Evolutionary conservation across 2,797 vertebrate genomes (phyloP).

Genomic region (Melanotaenia maccullochi): DNA sequence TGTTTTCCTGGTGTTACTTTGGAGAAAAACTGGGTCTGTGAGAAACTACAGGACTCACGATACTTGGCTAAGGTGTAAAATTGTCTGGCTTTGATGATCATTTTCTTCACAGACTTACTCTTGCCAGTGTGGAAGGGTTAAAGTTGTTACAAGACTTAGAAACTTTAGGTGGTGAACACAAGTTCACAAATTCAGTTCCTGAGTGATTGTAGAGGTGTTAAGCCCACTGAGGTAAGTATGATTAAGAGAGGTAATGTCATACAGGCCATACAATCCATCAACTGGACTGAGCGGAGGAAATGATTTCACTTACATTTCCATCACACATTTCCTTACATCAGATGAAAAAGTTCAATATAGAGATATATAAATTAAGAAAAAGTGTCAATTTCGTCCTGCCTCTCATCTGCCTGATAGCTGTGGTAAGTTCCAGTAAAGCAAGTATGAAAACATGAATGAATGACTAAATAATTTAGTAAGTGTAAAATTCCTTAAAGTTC

Average conservation of each 20-base stretch:
- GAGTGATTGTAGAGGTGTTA: constrained; percentile 36
- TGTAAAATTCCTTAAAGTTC: neutral
- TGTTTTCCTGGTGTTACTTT: constrained; percentile 81
- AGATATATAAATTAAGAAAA: neutral
- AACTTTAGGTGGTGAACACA: constrained; percentile 72
- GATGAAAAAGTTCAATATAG: neutral
- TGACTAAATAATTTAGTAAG: neutral
- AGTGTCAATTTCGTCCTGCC: neutral
- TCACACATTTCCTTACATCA: neutral
- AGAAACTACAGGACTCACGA: constrained; percentile 84
- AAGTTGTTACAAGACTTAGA: constrained; percentile 64
- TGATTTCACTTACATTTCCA: constrained; percentile 24
- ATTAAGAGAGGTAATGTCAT: constrained; percentile 25
- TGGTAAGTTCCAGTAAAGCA: neutral
- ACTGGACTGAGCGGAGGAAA: constrained; percentile 32
- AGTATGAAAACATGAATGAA: neutral
- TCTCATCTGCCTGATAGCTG: neutral
- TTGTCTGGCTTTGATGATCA: constrained; percentile 82
- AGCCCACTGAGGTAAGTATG: constrained; percentile 5
- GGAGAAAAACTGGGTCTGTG: constrained; percentile 82
- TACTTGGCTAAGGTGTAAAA: constrained; percentile 86
- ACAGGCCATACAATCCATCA: constrained; percentile 24
- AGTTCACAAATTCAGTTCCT: constrained; percentile 36
- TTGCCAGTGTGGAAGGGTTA: constrained; percentile 69
- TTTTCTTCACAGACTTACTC: constrained; percentile 74